These are phyloP conservation scores for Aspidoscelis tigris DNA, from an alignment of 2,113 vertebrate genomes.

Conservation along the genomic window DNA sequence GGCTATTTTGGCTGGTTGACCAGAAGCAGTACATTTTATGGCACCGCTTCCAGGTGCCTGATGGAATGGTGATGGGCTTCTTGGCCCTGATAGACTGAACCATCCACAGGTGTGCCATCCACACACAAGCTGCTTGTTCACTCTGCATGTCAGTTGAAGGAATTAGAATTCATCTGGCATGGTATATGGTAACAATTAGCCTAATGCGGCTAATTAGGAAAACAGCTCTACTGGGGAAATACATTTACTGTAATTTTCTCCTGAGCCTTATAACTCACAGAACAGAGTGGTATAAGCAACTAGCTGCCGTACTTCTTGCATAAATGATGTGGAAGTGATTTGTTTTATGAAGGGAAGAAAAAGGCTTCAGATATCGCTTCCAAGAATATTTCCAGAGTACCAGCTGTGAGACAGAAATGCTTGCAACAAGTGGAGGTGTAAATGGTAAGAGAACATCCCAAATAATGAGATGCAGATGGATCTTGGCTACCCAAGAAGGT, in stretches of 20 bases:
- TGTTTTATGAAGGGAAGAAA: too few species aligned
- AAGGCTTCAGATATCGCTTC: neutral
- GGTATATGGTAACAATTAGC: constrained; percentile 1
- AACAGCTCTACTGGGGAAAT: neutral
- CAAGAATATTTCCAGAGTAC: neutral
- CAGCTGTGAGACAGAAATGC: neutral
- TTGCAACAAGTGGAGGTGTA: neutral
- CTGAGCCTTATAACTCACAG: neutral
- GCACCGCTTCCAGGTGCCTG: too few species aligned
- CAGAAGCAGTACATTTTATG: too few species aligned
- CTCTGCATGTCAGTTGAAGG: neutral
- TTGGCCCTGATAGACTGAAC: too few species aligned
- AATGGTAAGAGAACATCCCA: neutral
- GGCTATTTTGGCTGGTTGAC: too few species aligned
- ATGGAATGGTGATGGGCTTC: too few species aligned
- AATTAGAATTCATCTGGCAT: constrained; percentile 3
- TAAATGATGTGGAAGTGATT: neutral
- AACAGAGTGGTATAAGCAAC: neutral
- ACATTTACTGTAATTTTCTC: neutral
- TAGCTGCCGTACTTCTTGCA: neutral
- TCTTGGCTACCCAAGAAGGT: neutral
- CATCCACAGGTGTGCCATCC: too few species aligned
- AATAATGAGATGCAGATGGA: neutral
- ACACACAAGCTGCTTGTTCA: too few species aligned
- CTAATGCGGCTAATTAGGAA: neutral